Evolutionary conservation across 2,888 invertebrate species (phyloP), one percentile per base, ranked within the genome.

Genomic region (Drosophila siamana): DNA sequence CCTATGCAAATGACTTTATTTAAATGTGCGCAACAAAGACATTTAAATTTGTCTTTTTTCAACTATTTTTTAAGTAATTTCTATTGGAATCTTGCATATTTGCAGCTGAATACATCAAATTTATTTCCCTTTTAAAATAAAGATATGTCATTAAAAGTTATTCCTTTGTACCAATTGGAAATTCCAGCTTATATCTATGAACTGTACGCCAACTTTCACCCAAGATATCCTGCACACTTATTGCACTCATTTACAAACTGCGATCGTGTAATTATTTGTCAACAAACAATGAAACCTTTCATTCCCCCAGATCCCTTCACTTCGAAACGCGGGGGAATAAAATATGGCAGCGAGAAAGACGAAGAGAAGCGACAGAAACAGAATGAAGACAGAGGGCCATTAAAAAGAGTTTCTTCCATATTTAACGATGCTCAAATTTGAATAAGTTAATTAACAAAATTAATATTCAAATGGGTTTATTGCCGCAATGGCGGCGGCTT

Each of bases 401-500:
- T 75, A 73, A 80, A 74, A 70, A 73, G 59, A 71, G 70, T 79
- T 75, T 75, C 70, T 75, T 78, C 51, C 67, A 80, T 73, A 74
- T 81, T 86, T 86, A 84, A 84, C 81, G 84, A 84, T 70, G 61
- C 41, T 56, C 48, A 64, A 81, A 85, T 84, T 86, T 81, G 73
- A 85, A 85, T 85, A 86, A 80, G 82, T 80, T 86, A 86, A 86
- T 87, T 85, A 86, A 82, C 68, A 76, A 72, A 85, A 85, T 85
- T 85, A 87, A 86, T 85, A 85, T 85, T 85, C 82, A 80, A 82
- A 85, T 85, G 69, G 80, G 75, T 80, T 85, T 86, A 86, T 82
- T 65, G 78, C 60, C 80, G 73, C 80, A 78, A 86, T 81, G 84
- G 79, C 74, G 19, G 19, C 19, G 69, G 69, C 81, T 84, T 84